Base-by-base conservation (phyloP, 2,888 invertebrate genomes). In the Oxyteleia sp. region DNA sequence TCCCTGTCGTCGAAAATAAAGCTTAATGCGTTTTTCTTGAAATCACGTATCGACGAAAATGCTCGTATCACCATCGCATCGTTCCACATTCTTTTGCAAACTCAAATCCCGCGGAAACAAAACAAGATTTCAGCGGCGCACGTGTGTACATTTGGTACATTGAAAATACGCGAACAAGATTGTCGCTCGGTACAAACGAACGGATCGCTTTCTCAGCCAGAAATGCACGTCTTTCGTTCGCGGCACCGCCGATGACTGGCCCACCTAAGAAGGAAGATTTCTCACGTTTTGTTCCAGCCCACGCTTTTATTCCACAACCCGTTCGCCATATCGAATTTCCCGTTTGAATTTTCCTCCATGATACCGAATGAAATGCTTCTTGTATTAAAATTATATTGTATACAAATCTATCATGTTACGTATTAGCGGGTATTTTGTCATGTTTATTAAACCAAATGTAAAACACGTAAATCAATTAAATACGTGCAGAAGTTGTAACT, bases 21-120 rank as follows among this genome's bases (percentile, higher is more conserved):
- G 51, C 51, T 15, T 29, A 4, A 55, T 53, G 35, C 64, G 64
- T 64, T 45, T 35, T 45, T 51, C 53, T 74, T 64, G 55, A 35
- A 13, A 43, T 74, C 74, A 74, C 74, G 74, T 74, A 23, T 45
- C 64, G 13, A 16, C 43, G 16, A 45, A 75, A 57, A 64, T 59
- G 59, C 11, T 68, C 29, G 29, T 59, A 49, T 49, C 57, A 18
- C 53, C 47, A 32, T 51, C 10, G 3, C 49, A 16, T 47, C 38
- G 13, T 41, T 59, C 49, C 29, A 64, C 49, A 66, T 66, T 66
- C 41, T 49, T 53, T 59, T 20, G 15, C 32, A 45, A 74, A 74
- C 63, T 74, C 61, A 63, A 63, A 74, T 63, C 45, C 43, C 20
- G 13, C 41, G 20, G 16, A 51, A 35, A 15, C 23, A 51, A 47